Evolutionary conservation across 2,888 invertebrate genomes (phyloP), one percentile per base, ranked within the genome.

Genomic region (Tryphoninae sp.): DNA sequence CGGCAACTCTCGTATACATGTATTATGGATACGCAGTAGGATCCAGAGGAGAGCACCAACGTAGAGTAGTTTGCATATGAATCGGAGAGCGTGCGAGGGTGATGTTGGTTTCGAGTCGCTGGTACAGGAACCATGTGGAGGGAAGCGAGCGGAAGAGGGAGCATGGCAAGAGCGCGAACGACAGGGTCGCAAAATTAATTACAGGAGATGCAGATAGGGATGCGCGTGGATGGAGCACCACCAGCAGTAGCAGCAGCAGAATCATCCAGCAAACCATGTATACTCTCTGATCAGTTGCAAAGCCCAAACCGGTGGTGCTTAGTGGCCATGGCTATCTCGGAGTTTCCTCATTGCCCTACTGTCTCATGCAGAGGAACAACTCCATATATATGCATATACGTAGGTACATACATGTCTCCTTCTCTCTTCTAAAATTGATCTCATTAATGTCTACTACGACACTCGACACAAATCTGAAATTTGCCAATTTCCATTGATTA

Each of bases 161-260:
- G 59, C n/a, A 33, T 49, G 7, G 16, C 23, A 59, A 67, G 75
- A 67, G n/a, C 59, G 42, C 58, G 65, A 23, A 58, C 67, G 75
- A 76, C 67, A 76, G 75, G 59, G 68, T 68, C 68, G 67, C 75
- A 68, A 76, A 76, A 76, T 76, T 76, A 76, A 76, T 76, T 67
- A 67, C 68, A 68, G 59, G 68, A 59, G 75, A 58, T 67, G 59
- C 67, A 61, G 75, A 76, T 68, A 49, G 75, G 59, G 67, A 49
- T 11, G 49, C 42, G 67, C n/a, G 51, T 67, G 67, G 49, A 51
- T 51, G 49, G 65, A 33, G 45, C 26, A 22, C 23, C 40, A 68
- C 40, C 61, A 61, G 67, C 19, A 11, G 33, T 13, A 45, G 13
- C 45, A 45, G 45, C 45, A 45, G 45, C 45, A 13, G 45, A 9